A percentile compares a stretch with the other conserved stretches of the same genome.
Conservation (phyloP, 2,888 invertebrate genomes). For the Chymomyza caudatula region DNA sequence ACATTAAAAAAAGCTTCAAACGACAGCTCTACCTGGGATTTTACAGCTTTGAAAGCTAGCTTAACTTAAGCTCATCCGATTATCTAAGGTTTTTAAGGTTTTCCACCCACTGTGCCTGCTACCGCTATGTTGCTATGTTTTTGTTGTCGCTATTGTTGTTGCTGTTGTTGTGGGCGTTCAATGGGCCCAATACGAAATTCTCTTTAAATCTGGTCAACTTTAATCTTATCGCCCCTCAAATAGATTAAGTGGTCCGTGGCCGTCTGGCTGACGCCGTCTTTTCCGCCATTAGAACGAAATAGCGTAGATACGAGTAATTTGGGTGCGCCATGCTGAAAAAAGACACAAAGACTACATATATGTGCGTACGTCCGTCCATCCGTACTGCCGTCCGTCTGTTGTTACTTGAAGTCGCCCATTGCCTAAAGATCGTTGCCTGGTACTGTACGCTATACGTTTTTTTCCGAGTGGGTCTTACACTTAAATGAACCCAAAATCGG, state of each 20-base stretch:
- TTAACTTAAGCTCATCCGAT: neutral
- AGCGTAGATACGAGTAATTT: slow-evolving; percentile 44
- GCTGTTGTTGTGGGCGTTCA: slow-evolving; percentile 43
- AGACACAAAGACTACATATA: slow-evolving; percentile 8
- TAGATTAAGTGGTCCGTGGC: slow-evolving; percentile 36
- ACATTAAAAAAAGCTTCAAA: too few relatives aligned
- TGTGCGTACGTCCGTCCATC: neutral
- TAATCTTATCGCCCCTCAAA: slow-evolving; percentile 61
- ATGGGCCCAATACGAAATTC: slow-evolving; percentile 43
- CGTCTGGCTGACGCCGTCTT: neutral
- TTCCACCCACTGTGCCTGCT: too few relatives aligned
- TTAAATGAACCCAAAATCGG: slow-evolving; percentile 33
- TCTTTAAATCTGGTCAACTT: slow-evolving; percentile 50
- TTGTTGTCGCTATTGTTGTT: slow-evolving; percentile 24
- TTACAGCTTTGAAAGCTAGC: neutral
- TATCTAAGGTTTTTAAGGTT: neutral
- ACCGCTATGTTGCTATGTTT: slow-evolving; percentile 17
- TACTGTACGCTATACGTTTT: neutral
- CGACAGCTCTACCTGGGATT: too few relatives aligned
- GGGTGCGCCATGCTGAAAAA: slow-evolving; percentile 43
- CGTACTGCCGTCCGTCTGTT: too few relatives aligned
- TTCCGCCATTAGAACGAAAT: neutral
- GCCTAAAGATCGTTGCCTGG: neutral
- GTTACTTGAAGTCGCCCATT: too few relatives aligned
- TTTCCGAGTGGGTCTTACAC: slow-evolving; percentile 34